These are phyloP conservation scores for Phalera bucephala DNA, from an alignment of 2,888 invertebrate genomes.

Conservation along the genomic window DNA sequence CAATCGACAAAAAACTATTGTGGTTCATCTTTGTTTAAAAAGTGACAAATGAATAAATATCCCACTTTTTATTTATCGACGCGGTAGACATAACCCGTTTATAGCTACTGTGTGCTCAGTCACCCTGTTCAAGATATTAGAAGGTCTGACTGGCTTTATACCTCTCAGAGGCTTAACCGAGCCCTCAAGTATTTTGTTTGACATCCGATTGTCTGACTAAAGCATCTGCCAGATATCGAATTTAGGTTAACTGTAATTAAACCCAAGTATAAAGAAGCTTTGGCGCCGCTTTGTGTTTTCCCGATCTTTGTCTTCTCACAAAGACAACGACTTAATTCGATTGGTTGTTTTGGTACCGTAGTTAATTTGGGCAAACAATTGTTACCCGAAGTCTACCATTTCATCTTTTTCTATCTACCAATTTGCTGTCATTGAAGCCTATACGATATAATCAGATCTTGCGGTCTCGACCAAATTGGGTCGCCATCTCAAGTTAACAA, in stretches of 20 bases:
- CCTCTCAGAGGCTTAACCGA: slow-evolving; percentile 16
- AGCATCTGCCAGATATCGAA: slow-evolving; percentile 27
- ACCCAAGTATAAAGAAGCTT: slow-evolving; percentile 8
- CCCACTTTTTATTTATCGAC: slow-evolving; percentile 10
- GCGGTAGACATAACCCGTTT: slow-evolving; percentile 19
- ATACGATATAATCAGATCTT: slow-evolving; percentile 11
- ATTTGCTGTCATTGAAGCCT: slow-evolving; percentile 5
- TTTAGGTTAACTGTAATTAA: slow-evolving; percentile 26
- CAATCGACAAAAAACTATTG: too few species aligned
- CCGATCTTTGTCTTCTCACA: slow-evolving; percentile 2
- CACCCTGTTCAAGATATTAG: slow-evolving; percentile 28
- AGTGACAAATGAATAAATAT: too few species aligned
- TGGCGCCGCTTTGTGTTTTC: slow-evolving; percentile 4
- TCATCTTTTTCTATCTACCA: slow-evolving; percentile 4
- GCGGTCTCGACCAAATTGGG: slow-evolving; percentile 13
- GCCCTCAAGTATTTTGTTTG: slow-evolving; percentile 24
- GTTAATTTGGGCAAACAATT: background rate
- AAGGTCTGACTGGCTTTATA: slow-evolving; percentile 29
- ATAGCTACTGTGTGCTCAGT: slow-evolving; percentile 17
- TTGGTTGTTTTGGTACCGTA: slow-evolving; percentile 4
- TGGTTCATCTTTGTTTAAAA: too few species aligned
- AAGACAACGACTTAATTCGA: slow-evolving; percentile 1
- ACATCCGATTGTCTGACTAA: slow-evolving; percentile 20
- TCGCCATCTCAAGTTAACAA: slow-evolving; percentile 12
- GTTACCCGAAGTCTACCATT: slow-evolving; percentile 1